A percentile compares a stretch with the other conserved stretches of the same genome.
These are phyloP conservation scores for Pygoscelis antarcticus DNA, from an alignment of 2,113 vertebrate species.

Conservation along the genomic window DNA sequence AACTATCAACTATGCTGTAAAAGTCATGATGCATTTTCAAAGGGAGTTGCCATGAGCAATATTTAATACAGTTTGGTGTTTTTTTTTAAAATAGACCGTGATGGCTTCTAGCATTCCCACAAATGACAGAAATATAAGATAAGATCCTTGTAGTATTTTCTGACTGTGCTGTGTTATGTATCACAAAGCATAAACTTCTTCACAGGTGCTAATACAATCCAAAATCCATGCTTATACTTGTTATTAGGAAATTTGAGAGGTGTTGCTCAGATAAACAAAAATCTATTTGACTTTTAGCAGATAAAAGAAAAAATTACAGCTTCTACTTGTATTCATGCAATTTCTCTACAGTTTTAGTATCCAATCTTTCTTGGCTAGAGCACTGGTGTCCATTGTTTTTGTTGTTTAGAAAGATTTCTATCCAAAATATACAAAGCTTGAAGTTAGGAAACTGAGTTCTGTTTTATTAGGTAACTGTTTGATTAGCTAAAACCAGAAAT, in stretches of 20 bases:
- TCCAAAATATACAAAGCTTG: background rate
- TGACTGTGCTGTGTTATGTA: background rate
- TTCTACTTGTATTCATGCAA: background rate
- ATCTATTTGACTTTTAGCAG: background rate
- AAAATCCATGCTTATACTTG: background rate
- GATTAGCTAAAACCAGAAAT: background rate
- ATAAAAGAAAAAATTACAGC: background rate
- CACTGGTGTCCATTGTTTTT: background rate
- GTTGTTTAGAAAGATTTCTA: background rate
- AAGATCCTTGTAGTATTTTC: background rate
- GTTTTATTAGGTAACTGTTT: background rate
- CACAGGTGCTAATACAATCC: background rate
- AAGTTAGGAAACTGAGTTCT: background rate
- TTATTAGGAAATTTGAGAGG: background rate
- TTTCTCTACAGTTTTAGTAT: background rate
- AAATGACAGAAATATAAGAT: background rate
- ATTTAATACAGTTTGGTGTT: background rate
- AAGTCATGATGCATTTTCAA: background rate
- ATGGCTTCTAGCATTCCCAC: background rate
- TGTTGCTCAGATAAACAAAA: background rate
- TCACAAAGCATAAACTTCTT: background rate
- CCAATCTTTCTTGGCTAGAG: background rate
- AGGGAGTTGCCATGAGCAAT: background rate
- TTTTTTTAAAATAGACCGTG: background rate
- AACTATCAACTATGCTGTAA: background rate